phyloP scores from a whole-genome alignment of 2,888 invertebrate genomes.

The Pollenia amentaria region DNA sequence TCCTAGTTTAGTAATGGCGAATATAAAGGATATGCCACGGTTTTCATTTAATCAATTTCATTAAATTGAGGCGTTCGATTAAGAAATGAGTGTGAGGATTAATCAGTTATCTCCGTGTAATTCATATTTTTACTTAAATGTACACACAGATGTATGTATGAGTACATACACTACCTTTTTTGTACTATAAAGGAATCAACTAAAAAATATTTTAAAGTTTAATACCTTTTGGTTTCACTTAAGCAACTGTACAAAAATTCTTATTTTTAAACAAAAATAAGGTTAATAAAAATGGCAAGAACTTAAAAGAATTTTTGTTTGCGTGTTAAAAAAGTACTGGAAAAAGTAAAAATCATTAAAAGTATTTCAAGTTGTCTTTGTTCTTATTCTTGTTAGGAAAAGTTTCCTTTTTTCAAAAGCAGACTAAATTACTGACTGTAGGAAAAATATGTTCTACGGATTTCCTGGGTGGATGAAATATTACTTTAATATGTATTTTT shows the following conservation, averaged over 20 bases:
- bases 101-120: too few species aligned
- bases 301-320: conserved; percentile 1
- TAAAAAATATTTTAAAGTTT: too few species aligned
- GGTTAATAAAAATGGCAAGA: not conserved
- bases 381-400: conserved; percentile 5
- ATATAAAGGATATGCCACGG: too few species aligned
- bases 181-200: too few species aligned
- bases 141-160: too few species aligned
- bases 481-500: not conserved
- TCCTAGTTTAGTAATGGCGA: too few species aligned
- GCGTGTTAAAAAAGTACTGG: conserved; percentile 33
- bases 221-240: not conserved
- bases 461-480: conserved; percentile 47
- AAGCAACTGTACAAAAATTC: not conserved
- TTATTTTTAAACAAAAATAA: too few species aligned
- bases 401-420: conserved; percentile 23
- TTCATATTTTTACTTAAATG: too few species aligned
- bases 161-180: too few species aligned
- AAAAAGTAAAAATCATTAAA: conserved; percentile 2
- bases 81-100: too few species aligned
- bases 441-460: conserved; percentile 40
- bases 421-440: not conserved
- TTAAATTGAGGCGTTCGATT: too few species aligned
- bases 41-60: too few species aligned
- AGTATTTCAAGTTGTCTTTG: not conserved